Percentiles rank a stretch among this genome's conserved stretches.
Evolutionary conservation across 2,797 vertebrate species (phyloP).

Genomic region (Myotis vivesi): DNA sequence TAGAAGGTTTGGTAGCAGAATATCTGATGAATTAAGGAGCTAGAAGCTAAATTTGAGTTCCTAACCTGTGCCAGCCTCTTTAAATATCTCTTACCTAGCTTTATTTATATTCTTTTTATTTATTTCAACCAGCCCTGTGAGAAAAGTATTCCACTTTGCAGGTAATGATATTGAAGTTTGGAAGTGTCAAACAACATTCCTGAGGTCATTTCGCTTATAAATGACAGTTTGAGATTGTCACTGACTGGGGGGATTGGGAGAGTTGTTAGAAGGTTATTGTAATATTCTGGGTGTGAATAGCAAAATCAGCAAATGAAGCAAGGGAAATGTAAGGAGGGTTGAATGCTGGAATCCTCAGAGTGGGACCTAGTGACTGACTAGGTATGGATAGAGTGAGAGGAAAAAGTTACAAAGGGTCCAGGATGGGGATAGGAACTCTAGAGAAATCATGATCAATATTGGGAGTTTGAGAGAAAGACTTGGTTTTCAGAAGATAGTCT

Average conservation of each 20-base stretch:
- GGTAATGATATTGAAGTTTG: slow-evolving; percentile 68
- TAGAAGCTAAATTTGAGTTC: not conserved
- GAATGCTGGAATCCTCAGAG: not conserved
- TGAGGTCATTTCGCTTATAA: not conserved
- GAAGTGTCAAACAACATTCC: not conserved
- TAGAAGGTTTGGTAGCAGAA: not conserved
- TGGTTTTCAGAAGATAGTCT: not conserved
- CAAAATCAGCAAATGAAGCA: not conserved
- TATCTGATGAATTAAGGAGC: not conserved
- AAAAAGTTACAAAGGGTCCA: not conserved
- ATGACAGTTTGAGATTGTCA: not conserved
- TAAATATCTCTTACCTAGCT: not conserved
- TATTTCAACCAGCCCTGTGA: not conserved
- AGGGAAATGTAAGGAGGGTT: not conserved
- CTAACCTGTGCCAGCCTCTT: not conserved
- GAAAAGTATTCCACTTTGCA: slow-evolving; percentile 14
- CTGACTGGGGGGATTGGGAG: not conserved
- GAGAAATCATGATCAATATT: not conserved
- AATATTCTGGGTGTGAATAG: not conserved
- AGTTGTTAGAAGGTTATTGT: not conserved
- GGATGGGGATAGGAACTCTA: not conserved
- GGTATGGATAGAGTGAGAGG: not conserved
- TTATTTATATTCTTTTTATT: not conserved
- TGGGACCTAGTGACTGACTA: not conserved
- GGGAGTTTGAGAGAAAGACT: not conserved